Base-by-base conservation (phyloP, 1,140 invertebrate species). In the Triops longicaudatus region DNA sequence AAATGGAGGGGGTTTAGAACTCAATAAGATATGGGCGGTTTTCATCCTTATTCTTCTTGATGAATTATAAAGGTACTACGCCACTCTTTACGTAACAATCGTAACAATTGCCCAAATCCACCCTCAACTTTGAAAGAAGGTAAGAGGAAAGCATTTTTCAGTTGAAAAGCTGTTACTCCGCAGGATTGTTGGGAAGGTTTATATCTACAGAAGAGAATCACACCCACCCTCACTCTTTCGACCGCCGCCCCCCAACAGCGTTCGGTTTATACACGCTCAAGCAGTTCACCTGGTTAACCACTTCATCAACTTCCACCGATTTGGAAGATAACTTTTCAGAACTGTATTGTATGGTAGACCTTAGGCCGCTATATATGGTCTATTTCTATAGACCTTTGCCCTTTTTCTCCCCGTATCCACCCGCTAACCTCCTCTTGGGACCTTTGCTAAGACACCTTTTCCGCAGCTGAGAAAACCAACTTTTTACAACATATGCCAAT, bases 251-350 rank as follows among this genome's bases (percentile, higher is more conserved):
- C 50, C 50, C 50, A n/a, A 63, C 17, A 63, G 50, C 22, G 50
- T 63, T 63, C 14, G 50, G 50, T 63, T 17, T 63, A 63, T 63
- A 10, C 22, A 63, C 50, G 50, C 17, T 63, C n/a, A 63, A 63
- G 50, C 50, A 63, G 50, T 63, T 63, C 50, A 63, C 50, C 50
- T 63, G 50, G 50, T 63, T 63, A 63, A 63, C 50, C 50, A 63
- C 50, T 63, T 63, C 50, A 63, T 63, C 50, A 63, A 63, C 10
- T 22, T 63, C 50, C 31, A 37, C 31, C 31, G 31, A 37, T 37
- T 37, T 37, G 31, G 31, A 37, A 37, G 31, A 37, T 37, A 37
- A 37, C 31, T 37, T 37, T 37, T 37, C 31, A 37, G 31, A 4
- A 37, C 31, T 7, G 31, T 37, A 37, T 37, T 37, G 31, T 37